A percentile compares a stretch with the other conserved stretches of the same genome.
Conservation (phyloP, 2,113 vertebrate genomes). For the Camelus bactrianus region DNA sequence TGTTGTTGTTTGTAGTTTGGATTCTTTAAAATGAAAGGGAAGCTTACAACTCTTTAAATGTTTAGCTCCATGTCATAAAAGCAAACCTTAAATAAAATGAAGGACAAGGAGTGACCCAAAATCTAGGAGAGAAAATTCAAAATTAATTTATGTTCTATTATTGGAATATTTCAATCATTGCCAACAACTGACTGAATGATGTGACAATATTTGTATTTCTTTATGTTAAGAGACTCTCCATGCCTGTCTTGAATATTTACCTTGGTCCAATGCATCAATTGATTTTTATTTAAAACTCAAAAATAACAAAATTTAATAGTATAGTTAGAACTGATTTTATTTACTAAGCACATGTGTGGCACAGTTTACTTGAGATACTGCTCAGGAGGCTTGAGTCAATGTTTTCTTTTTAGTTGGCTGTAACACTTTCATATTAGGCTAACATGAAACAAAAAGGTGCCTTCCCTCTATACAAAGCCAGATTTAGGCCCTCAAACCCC, state of each 20-base stretch:
- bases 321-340: conserved; percentile 5
- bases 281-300: conserved; percentile 1
- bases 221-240: neutral
- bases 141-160: neutral
- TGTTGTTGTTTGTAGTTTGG: neutral
- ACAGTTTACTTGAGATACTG: neutral
- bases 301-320: neutral
- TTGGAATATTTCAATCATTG: neutral
- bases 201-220: neutral
- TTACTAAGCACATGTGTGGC: neutral
- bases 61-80: neutral
- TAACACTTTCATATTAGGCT: neutral
- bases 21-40: conserved; percentile 14
- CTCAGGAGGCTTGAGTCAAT: neutral
- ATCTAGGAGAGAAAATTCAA: neutral
- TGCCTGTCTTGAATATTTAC: neutral
- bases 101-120: neutral
- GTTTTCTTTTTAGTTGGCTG: neutral
- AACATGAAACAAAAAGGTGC: neutral
- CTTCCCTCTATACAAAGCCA: neutral
- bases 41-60: neutral
- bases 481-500: neutral
- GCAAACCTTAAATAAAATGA: conserved; percentile 8
- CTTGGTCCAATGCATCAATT: neutral
- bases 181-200: neutral